A percentile compares a stretch with the other conserved stretches of the same genome.
Evolutionary conservation across 1,140 invertebrate species (phyloP).

Genomic region (Melanaphis sacchari): DNA sequence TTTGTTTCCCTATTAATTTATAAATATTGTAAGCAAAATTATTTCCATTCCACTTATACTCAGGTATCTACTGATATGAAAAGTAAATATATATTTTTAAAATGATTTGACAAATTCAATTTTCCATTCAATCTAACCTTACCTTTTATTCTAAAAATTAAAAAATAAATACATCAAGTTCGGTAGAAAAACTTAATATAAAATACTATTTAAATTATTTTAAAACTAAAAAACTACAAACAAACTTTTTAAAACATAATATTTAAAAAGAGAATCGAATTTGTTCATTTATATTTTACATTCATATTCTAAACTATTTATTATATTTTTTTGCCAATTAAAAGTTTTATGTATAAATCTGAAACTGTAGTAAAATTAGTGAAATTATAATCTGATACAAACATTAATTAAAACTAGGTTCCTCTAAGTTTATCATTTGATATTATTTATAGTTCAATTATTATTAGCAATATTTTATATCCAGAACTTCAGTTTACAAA

Average conservation of each 20-base stretch:
- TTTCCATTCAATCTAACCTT: no score
- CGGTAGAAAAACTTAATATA: not conserved
- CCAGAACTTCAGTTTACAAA: not conserved
- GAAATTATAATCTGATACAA: no score
- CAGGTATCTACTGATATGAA: not conserved
- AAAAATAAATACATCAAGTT: no score
- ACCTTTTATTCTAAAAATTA: no score
- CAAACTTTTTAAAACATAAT: not conserved
- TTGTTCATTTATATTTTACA: not conserved
- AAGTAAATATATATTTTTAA: not conserved
- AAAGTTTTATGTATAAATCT: no score
- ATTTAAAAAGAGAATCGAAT: not conserved
- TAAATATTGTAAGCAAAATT: not conserved
- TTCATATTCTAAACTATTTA: not conserved
- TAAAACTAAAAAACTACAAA: no score
- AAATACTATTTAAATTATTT: not conserved
- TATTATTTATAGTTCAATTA: not conserved
- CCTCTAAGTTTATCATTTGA: not conserved
- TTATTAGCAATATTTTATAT: not conserved
- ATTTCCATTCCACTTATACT: not conserved
- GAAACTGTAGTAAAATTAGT: no score
- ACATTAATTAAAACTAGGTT: not conserved
- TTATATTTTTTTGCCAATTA: no score
- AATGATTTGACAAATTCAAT: not conserved
- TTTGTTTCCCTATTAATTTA: not conserved